Evolutionary conservation across 2,888 invertebrate genomes (phyloP).

Genomic region (Lathronympha strigana): DNA sequence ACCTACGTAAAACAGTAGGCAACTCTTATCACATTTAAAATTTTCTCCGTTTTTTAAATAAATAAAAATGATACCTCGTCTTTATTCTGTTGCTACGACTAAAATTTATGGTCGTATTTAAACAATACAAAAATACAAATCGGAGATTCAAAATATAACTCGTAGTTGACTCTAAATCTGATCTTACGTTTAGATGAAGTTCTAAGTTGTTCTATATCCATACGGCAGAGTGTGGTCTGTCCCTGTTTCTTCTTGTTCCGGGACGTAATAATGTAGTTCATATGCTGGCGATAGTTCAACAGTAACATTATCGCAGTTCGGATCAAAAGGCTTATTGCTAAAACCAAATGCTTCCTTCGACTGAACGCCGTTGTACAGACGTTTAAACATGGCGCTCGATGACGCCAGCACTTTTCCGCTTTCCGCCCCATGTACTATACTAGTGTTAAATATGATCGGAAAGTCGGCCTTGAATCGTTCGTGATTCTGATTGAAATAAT

Average conservation of each 20-base stretch:
- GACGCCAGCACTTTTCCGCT: conserved; percentile 55
- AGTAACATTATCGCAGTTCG: conserved; percentile 62
- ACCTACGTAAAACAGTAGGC: too few species aligned
- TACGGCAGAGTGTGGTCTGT: conserved; percentile 51
- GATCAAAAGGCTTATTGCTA: conserved; percentile 53
- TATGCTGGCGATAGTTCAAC: conserved; percentile 73
- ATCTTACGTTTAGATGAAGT: too few species aligned
- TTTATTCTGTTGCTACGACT: too few species aligned
- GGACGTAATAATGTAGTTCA: conserved; percentile 76
- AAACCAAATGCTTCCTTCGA: conserved; percentile 37
- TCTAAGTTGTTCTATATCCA: conserved; percentile 50
- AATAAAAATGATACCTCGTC: not conserved
- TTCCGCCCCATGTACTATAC: conserved; percentile 60
- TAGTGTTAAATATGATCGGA: conserved; percentile 71
- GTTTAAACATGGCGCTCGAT: conserved; percentile 64
- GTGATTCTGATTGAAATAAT: conserved; percentile 72
- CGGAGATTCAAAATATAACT: too few species aligned
- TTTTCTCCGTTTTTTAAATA: not conserved
- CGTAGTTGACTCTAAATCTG: too few species aligned
- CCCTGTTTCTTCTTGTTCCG: conserved; percentile 71
- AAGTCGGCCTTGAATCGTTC: conserved; percentile 69
- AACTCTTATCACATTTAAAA: not conserved
- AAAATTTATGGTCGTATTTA: too few species aligned
- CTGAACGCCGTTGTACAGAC: conserved; percentile 52
- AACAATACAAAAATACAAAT: too few species aligned